Evolutionary conservation across 2,113 vertebrate genomes (phyloP).

Genomic region (Hymenochirus boettgeri): DNA sequence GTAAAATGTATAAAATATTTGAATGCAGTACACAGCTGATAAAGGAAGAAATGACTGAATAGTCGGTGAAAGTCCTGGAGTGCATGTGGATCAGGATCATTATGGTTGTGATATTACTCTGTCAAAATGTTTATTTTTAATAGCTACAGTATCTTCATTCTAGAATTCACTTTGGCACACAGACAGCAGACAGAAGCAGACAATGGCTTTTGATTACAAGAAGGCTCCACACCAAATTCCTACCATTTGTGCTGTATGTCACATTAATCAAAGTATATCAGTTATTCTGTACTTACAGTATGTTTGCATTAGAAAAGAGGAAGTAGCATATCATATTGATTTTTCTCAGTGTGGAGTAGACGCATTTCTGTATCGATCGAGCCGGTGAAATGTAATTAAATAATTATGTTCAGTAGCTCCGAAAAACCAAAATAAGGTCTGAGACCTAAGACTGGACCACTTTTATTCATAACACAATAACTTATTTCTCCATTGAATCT

Average conservation of each 20-base stretch:
- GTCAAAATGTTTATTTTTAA: constrained; percentile 14
- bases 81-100: no score
- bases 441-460: no score
- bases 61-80: no score
- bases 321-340: constrained; percentile 30
- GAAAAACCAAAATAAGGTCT: no score
- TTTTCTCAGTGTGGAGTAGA: background rate
- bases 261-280: constrained; percentile 26
- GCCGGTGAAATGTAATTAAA: constrained; percentile 24
- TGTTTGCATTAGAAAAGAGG: constrained; percentile 17
- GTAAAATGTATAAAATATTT: no score
- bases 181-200: constrained; percentile 11
- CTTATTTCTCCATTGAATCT: no score
- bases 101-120: constrained; percentile 5
- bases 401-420: constrained; percentile 13
- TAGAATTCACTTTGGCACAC: background rate
- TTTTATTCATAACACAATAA: no score
- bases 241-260: background rate
- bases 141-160: constrained; percentile 10
- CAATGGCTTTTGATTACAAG: constrained; percentile 6
- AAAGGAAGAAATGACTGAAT: no score
- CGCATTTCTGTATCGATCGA: constrained; percentile 14
- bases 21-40: no score
- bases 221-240: constrained; percentile 8
- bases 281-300: constrained; percentile 26